Conservation (phyloP, 1,140 invertebrate genomes). For the Pygmarrhopalites habei region DNA sequence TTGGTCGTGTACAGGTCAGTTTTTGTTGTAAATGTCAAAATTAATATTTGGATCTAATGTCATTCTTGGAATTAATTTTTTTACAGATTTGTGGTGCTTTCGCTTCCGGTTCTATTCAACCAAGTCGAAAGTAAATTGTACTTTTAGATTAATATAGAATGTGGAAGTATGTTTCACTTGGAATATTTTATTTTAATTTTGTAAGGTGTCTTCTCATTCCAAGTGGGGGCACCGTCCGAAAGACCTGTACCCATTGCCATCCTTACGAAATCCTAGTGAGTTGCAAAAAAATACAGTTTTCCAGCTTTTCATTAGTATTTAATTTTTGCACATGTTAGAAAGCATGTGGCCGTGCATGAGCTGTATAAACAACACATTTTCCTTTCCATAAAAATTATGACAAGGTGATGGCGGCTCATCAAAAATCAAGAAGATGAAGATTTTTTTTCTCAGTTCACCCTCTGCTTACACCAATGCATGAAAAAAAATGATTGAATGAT, state of each 20-base stretch:
- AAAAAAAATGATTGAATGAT: background rate
- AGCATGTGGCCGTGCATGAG: too few relatives aligned
- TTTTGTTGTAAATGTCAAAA: too few relatives aligned
- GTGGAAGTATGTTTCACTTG: too few relatives aligned
- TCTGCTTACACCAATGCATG: background rate
- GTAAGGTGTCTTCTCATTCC: conserved; percentile 12
- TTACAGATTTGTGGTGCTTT: conserved; percentile 7
- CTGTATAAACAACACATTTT: too few relatives aligned
- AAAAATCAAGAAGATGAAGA: background rate
- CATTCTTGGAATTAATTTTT: too few relatives aligned
- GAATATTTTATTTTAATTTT: too few relatives aligned
- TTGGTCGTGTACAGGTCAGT: conserved; percentile 5
- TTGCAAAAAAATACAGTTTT: background rate
- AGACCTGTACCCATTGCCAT: conserved; percentile 12
- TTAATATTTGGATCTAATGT: too few relatives aligned
- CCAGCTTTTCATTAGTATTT: background rate
- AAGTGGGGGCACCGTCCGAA: background rate
- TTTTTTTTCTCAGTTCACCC: background rate
- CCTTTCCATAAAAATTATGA: too few relatives aligned
- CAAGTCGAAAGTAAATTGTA: background rate
- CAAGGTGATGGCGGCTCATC: background rate
- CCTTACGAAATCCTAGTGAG: conserved; percentile 10
- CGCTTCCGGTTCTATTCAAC: conserved; percentile 3
- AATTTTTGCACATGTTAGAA: background rate
- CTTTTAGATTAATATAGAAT: too few relatives aligned